phyloP scores from a whole-genome alignment of 37 sponge, comb jelly and placozoan genomes.

The Cladorhizidae sp. region DNA sequence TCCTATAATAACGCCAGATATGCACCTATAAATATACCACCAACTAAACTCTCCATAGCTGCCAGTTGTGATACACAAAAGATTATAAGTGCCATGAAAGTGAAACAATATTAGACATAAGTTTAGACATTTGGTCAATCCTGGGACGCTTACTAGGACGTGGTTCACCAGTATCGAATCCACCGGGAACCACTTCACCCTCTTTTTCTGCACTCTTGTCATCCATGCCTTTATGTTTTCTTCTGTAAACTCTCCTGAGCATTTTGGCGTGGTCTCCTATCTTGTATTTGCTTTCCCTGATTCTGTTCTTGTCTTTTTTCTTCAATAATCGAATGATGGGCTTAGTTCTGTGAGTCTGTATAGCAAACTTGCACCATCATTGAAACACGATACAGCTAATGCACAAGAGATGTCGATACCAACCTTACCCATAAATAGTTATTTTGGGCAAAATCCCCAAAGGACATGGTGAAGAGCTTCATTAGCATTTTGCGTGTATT shows the following conservation, averaged over 20 bases:
- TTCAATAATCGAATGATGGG: too few relatives aligned
- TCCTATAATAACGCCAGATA: too few relatives aligned
- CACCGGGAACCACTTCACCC: neutral
- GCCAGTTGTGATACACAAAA: too few relatives aligned
- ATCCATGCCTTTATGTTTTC: neutral
- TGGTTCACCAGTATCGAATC: neutral
- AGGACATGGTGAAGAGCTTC: neutral
- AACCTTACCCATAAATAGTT: neutral
- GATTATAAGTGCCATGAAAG: too few relatives aligned
- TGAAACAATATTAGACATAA: too few relatives aligned
- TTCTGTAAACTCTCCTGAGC: neutral
- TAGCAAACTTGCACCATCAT: slow-evolving; percentile 24
- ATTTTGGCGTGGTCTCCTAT: neutral
- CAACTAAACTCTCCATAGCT: too few relatives aligned
- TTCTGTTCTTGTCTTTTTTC: too few relatives aligned
- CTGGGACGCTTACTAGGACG: slow-evolving; percentile 1
- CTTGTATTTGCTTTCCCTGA: too few relatives aligned
- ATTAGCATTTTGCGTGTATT: slow-evolving; percentile 11
- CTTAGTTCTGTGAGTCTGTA: neutral
- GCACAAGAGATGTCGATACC: slow-evolving; percentile 3
- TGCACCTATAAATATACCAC: too few relatives aligned
- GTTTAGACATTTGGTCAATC: too few relatives aligned
- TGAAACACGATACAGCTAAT: slow-evolving; percentile 10
- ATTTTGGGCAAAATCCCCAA: slow-evolving; percentile 1
- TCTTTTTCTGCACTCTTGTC: neutral